Base-by-base conservation (phyloP, 2,888 invertebrate genomes). In the Lordiphosa andalusiaca region DNA sequence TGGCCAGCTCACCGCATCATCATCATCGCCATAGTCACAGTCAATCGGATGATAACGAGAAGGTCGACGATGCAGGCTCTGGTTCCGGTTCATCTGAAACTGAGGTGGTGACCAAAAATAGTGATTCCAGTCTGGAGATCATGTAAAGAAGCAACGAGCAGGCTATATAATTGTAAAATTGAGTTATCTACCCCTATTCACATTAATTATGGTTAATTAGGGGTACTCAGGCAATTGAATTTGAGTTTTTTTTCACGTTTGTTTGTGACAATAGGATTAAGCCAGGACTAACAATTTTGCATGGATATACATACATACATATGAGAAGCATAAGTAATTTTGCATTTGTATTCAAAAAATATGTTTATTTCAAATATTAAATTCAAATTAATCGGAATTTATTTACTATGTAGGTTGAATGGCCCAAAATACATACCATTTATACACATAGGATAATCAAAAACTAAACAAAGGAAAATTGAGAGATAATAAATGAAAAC, bases 81-180 rank as follows among this genome's bases (percentile, higher is more conserved):
- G 93, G 93, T 0, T 92, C 92, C 10, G 92, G 92, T 72, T 92
- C 92, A 35, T 93, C 93, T 52, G 94, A 94, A 87, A 93, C 93
- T 0, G 94, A 94, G 76, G 93, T 93, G 71, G 93, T 92, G 16
- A 93, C 94, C 37, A 94, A 94, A 89, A 94, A 93, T 72, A 94
- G 94, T 84, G 94, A 94, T 87, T 93, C 93, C 89, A 94, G 94
- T 86, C 88, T 94, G 86, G 94, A 94, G 89, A 93, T 94, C 84
- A 93, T 94, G 93, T 94, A 89, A 92, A 52, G 12, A 42, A 30
- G 23, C 19, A 12, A 42, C 46, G 35, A 71, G 35, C 44, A 5
- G 30, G 30, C 61, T 60, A 33, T 37, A 38, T 33, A 49, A 33
- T 19, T 49, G 36, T 47, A 40, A 40, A 58, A 67, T 53, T 46